Conservation (phyloP, 2,113 vertebrate genomes). For the Prunella himalayana region DNA sequence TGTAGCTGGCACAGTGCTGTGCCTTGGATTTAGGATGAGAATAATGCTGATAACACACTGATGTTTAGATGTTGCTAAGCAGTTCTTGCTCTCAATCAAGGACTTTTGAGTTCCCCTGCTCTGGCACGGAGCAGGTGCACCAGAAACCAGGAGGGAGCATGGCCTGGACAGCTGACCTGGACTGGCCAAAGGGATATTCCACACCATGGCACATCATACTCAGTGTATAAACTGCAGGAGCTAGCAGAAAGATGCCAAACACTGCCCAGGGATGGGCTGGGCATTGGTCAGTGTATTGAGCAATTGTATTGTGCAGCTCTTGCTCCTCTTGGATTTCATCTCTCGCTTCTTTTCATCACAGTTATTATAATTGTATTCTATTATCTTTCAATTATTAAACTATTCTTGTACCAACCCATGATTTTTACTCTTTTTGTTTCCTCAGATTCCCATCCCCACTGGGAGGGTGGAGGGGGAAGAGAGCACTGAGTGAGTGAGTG, state of each 20-base stretch:
- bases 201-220: no score
- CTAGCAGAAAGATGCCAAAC: background rate
- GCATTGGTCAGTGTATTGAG: background rate
- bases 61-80: background rate
- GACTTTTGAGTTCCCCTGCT: background rate
- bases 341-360: background rate
- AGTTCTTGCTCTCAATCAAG: background rate
- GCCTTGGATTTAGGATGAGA: background rate
- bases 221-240: background rate
- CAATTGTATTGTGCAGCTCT: background rate
- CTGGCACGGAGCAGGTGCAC: background rate
- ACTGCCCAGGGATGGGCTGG: no score
- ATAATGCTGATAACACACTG: background rate
- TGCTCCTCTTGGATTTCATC: background rate
- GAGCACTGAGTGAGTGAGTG: background rate
- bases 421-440: background rate
- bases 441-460: background rate
- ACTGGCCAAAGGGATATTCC: background rate
- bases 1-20: background rate
- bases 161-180: background rate
- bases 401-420: background rate
- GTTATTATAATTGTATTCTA: no score
- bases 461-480: background rate
- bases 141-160: background rate
- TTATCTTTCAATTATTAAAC: background rate